A percentile compares a stretch with the other conserved stretches of the same genome.
Conservation (phyloP, 2,113 vertebrate species). For the Phycodurus eques region DNA sequence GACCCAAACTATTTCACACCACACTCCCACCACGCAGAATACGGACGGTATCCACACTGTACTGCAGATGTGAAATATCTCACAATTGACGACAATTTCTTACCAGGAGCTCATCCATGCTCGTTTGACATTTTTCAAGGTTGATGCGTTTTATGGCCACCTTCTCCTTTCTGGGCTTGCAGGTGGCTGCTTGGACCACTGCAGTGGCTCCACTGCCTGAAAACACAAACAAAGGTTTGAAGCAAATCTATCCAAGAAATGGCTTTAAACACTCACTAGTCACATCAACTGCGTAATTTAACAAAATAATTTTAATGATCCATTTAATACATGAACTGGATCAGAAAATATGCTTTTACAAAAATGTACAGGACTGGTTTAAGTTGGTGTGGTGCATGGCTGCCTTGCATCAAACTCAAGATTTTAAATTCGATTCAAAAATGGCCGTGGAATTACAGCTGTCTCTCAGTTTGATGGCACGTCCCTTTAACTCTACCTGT, state of each 20-base stretch:
- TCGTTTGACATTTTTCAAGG: conserved; percentile 94
- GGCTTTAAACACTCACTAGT: not conserved
- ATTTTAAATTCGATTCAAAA: not conserved
- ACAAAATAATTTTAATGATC: too few species aligned
- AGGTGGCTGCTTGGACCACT: conserved; percentile 91
- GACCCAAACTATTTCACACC: not conserved
- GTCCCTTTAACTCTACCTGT: not conserved
- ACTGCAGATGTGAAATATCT: conserved; percentile 5
- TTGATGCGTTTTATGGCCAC: conserved; percentile 97
- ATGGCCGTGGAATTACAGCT: not conserved
- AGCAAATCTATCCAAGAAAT: not conserved
- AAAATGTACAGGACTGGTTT: not conserved
- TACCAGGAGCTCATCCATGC: conserved; percentile 97
- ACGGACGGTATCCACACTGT: not conserved
- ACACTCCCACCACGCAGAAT: conserved; percentile 4
- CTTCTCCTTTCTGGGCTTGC: conserved; percentile 87
- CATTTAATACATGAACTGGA: not conserved
- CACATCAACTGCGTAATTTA: not conserved
- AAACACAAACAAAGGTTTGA: not conserved
- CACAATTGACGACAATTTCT: conserved; percentile 1
- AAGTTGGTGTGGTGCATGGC: not conserved
- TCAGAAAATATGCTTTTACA: not conserved
- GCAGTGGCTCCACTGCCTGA: conserved; percentile 79
- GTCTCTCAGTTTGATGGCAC: not conserved
- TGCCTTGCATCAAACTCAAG: not conserved